These are phyloP conservation scores for Lucinisca nassula DNA, from an alignment of 2,888 invertebrate species.

Conservation along the genomic window DNA sequence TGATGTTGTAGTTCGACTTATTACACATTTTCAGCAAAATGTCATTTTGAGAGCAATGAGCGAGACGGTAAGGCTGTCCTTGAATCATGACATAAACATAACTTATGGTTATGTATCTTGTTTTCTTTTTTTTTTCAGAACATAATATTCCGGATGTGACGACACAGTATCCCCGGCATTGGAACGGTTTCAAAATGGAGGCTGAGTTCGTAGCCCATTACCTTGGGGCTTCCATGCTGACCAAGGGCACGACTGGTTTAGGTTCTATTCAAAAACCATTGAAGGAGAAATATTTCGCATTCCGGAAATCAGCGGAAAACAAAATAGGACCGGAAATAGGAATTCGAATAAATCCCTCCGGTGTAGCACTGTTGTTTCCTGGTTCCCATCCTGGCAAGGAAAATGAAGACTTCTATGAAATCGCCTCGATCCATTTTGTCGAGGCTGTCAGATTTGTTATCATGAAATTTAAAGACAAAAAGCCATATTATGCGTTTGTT, in stretches of 20 bases:
- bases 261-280: slow-evolving; percentile 99
- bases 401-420: slow-evolving; percentile 90
- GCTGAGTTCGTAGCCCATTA: slow-evolving; percentile 96
- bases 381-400: slow-evolving; percentile 98
- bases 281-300: slow-evolving; percentile 97
- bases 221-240: slow-evolving; percentile 98
- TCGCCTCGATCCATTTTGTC: slow-evolving; percentile 89
- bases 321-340: slow-evolving; percentile 75
- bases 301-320: slow-evolving; percentile 90
- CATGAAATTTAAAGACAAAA: slow-evolving; percentile 86
- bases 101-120: not conserved
- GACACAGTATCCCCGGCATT: not conserved
- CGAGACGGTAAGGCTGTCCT: not conserved
- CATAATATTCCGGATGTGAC: slow-evolving; percentile 41
- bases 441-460: slow-evolving; percentile 83
- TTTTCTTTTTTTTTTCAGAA: slow-evolving; percentile 46
- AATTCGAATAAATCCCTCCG: slow-evolving; percentile 94
- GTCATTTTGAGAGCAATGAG: not conserved
- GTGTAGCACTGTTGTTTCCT: slow-evolving; percentile 96
- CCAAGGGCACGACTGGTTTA: slow-evolving; percentile 98
- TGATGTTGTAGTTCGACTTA: too few relatives aligned
- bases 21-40: too few relatives aligned
- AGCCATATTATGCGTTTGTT: slow-evolving; percentile 90
- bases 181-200: slow-evolving; percentile 61
- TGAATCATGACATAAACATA: not conserved